Base-by-base conservation (phyloP, 2,113 vertebrate genomes). In the Craseonycteris thonglongyai region DNA sequence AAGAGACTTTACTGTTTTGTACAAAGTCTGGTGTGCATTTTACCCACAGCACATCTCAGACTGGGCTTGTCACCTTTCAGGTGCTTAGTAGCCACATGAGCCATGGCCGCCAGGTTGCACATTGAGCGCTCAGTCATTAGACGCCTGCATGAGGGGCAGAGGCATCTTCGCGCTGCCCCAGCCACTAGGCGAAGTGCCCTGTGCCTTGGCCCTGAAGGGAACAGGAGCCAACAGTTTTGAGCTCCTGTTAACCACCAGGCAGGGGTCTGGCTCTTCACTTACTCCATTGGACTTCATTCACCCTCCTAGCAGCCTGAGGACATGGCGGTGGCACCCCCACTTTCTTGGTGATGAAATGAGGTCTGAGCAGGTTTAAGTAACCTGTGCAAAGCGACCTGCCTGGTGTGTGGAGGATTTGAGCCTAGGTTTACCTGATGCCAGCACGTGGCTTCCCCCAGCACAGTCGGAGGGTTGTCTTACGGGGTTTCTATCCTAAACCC, bases 211-310 rank as follows among this genome's bases (percentile, higher is more conserved):
- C 54, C 15, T 0, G 0, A 2, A 38, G 79, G 63, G 30, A 38
- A 28, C 22, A 54, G 59, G 35, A 35, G 51, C 91, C 88, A 28
- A 0, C 7, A 6, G 28, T 22, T 19, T 5, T 7, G 30, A 3
- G 72, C 65, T 24, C 45, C 65, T 10, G 2, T 5, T 0, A 0
- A 49, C 21, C 33, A 5, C 0, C n/a, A 0, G 11, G 49, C 61
- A 47, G 75, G 66, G 1, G 0, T 26, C 30, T 6, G 42, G 22
- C 11, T 11, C 59, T 38, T 65, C 1, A 30, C 1, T 35, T 13
- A 15, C 15, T 33, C 22, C 3, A 0, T 38, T 22, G 26, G 22
- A 24, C 58, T 30, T 54, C 7, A 4, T 80, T 54, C 7, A 4
- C 75, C 38, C 28, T 28, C 21, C 30, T 5, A 5, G 24, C 14